Conservation (phyloP, 2,797 vertebrate genomes). For the Clamator glandarius region DNA sequence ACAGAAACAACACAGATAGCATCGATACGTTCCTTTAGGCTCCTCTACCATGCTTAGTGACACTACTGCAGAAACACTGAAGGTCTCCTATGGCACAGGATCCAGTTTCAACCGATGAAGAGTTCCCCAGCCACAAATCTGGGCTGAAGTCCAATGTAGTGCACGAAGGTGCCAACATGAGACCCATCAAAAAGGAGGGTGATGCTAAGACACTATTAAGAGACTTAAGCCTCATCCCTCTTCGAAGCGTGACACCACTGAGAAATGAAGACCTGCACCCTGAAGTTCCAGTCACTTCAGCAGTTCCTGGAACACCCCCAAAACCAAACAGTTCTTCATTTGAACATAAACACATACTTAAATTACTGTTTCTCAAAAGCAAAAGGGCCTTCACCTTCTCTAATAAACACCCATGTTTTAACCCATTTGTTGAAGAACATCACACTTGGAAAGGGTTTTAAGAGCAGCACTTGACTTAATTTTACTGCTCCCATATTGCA, state of each 20-base stretch:
- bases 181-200: background rate
- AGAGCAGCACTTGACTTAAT: background rate
- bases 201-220: background rate
- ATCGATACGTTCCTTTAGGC: background rate
- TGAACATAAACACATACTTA: background rate
- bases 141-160: background rate
- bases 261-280: background rate
- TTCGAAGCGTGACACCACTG: background rate
- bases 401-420: background rate
- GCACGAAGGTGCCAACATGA: background rate
- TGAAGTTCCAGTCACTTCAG: background rate
- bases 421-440: background rate
- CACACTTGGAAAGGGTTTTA: background rate
- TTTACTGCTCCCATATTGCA: background rate
- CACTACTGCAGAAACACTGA: accelerated
- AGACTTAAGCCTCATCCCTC: background rate
- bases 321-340: background rate
- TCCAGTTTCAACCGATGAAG: background rate
- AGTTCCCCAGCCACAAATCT: background rate
- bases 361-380: background rate
- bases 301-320: background rate
- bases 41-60: accelerated
- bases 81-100: background rate
- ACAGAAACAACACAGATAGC: accelerated
- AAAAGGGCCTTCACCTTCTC: background rate